Evolutionary conservation across 2,113 vertebrate species (phyloP), one percentile per base, ranked within the genome.

Genomic region (Zosterops lateralis): DNA sequence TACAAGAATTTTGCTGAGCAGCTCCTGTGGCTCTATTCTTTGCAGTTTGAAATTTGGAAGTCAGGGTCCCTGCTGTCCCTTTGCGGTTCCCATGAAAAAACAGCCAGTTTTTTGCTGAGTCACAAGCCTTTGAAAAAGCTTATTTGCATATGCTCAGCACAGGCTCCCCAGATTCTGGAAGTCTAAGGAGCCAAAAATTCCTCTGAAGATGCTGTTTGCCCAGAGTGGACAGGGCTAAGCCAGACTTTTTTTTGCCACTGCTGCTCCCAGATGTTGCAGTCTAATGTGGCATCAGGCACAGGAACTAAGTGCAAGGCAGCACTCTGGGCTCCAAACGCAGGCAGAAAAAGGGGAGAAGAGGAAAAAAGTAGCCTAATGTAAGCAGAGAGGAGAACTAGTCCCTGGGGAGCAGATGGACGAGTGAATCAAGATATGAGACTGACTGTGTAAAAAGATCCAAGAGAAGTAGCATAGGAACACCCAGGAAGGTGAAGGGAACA

Each of bases 81-180:
- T 78, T 84, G 80, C 80, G 94, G 47, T 62, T 93, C 70, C 77
- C 77, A 71, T 42, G 72, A 85, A 93, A 79, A 90, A 60, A 17
- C 53, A 90, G n/a, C 6, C 73, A 84, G 74, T 11, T 84, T 93
- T 86, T 67, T 70, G 57, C 67, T 60, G 58, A 21, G 50, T 72
- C 84, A 84, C 26, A 92, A 70, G 54, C 38, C 61, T 89, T 89
- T 79, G 70, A 88, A 92, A 88, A 92, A 54, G 25, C 20, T 67
- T 2, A 48, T 68, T 87, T 84, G 70, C 77, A 78, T 72, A 51
- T 8, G 36, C 12, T 87, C 24, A 76, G 66, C 54, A 78, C 25
- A 68, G n/a, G 68, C 28, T 36, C 32, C 31, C 47, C 47, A 38
- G 48, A 87, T 82, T 67, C 21, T 91, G 70, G 58, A 86, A 89